phyloP scores from a whole-genome alignment of 2,113 vertebrate genomes.

The Trichomycterus rosablanca region DNA sequence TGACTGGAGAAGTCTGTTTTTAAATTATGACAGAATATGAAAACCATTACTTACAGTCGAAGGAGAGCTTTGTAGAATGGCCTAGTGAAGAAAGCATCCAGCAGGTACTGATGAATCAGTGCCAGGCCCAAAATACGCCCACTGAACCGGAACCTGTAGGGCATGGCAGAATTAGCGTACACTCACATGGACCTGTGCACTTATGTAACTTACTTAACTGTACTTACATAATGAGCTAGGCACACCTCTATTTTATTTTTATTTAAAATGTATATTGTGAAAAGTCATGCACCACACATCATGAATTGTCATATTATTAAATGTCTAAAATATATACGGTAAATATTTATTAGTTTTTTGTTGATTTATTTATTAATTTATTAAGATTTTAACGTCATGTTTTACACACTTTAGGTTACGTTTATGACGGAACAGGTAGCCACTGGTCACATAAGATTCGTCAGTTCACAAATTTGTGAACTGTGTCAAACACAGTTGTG shows the following conservation, averaged over 20 bases:
- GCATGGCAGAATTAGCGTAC: neutral
- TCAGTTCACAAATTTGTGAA: no score
- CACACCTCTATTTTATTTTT: neutral
- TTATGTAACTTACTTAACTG: constrained; percentile 3
- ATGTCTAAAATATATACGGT: neutral
- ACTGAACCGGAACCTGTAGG: constrained; percentile 92
- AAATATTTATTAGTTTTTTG: no score
- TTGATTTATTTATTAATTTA: no score
- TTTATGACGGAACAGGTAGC: no score
- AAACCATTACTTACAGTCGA: constrained; percentile 91
- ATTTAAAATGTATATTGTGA: neutral
- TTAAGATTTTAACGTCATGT: no score
- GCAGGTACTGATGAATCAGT: constrained; percentile 94
- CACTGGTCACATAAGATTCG: no score
- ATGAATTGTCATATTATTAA: neutral
- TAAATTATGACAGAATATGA: no score
- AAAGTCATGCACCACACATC: no score
- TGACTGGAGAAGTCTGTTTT: no score
- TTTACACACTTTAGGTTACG: no score
- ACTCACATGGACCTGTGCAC: constrained; percentile 8
- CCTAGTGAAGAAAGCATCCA: constrained; percentile 96
- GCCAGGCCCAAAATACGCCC: constrained; percentile 95
- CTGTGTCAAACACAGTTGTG: no score
- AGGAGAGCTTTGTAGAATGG: constrained; percentile 97
- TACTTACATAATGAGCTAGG: neutral